Conservation (phyloP, 37 sponge, comb jelly and placozoan genomes). For the Oscarella lobularis region DNA sequence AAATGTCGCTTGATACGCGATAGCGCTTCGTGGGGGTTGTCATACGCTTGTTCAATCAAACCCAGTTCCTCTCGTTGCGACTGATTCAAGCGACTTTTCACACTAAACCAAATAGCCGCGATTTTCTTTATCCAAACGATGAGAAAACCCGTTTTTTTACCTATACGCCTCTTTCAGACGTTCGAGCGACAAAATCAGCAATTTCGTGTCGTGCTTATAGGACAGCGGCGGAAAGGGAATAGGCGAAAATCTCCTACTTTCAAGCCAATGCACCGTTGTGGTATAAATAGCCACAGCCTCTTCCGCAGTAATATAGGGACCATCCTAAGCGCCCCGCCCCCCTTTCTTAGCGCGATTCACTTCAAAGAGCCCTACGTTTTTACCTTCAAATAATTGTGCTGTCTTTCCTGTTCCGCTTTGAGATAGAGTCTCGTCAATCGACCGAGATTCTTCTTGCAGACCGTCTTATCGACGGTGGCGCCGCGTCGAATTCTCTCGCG, state of each 20-base stretch:
- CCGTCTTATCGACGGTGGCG: slow-evolving; percentile 98
- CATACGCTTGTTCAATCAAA: slow-evolving; percentile 97
- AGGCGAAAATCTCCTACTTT: slow-evolving; percentile 95
- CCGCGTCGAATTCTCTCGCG: slow-evolving; percentile 94
- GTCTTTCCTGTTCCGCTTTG: slow-evolving; percentile 98
- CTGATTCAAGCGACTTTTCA: slow-evolving; percentile 95
- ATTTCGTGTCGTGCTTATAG: slow-evolving; percentile 99
- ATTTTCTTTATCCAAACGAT: too few relatives aligned
- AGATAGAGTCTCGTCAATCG: slow-evolving; percentile 90
- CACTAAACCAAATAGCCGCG: slow-evolving; percentile 33
- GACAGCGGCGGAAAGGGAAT: slow-evolving; percentile 98
- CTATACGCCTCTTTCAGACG: slow-evolving; percentile 95
- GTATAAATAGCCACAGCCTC: slow-evolving; percentile 99
- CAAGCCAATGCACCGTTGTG: slow-evolving; percentile 98
- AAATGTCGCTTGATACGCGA: slow-evolving; percentile 93
- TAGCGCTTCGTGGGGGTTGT: slow-evolving; percentile 98
- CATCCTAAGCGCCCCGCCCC: slow-evolving; percentile 71
- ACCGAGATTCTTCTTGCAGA: slow-evolving; percentile 99
- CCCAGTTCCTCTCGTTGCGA: slow-evolving; percentile 95
- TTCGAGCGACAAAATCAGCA: slow-evolving; percentile 94
- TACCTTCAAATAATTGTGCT: slow-evolving; percentile 96
- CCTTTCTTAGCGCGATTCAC: too few relatives aligned
- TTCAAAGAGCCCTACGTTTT: background rate
- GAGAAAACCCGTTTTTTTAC: too few relatives aligned
- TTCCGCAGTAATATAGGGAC: slow-evolving; percentile 93